phyloP scores from a whole-genome alignment of 1,140 invertebrate species.

The Achroia grisella region DNA sequence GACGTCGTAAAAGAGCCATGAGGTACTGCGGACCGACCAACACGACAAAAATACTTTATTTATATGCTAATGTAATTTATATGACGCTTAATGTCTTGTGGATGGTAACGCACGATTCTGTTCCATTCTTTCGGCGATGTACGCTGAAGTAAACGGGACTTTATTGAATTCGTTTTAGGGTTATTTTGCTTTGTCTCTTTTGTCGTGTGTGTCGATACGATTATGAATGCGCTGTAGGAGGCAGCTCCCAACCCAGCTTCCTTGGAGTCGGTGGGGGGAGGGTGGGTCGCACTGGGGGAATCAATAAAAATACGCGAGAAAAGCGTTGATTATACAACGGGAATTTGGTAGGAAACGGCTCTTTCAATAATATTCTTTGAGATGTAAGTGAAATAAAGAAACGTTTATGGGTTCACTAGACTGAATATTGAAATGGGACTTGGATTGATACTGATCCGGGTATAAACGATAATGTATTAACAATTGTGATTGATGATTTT shows the following conservation, averaged over 20 bases:
- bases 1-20: slow-evolving; percentile 59
- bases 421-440: too few relatives aligned
- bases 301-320: slow-evolving; percentile 72
- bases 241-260: slow-evolving; percentile 62
- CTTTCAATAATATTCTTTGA: slow-evolving; percentile 46
- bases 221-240: slow-evolving; percentile 72
- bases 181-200: slow-evolving; percentile 25
- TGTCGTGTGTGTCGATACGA: slow-evolving; percentile 64
- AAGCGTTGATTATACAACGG: slow-evolving; percentile 69
- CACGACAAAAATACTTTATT: slow-evolving; percentile 72
- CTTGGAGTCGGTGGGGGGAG: slow-evolving; percentile 38
- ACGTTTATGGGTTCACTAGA: slow-evolving; percentile 5
- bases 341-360: slow-evolving; percentile 41
- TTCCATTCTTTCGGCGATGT: slow-evolving; percentile 50
- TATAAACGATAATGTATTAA: too few relatives aligned
- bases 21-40: slow-evolving; percentile 36
- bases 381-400: slow-evolving; percentile 20
- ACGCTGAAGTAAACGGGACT: slow-evolving; percentile 22
- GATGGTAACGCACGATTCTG: slow-evolving; percentile 69
- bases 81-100: slow-evolving; percentile 71
- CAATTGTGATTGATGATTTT: too few relatives aligned
- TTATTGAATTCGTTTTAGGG: slow-evolving; percentile 40
- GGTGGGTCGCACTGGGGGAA: slow-evolving; percentile 36
- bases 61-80: slow-evolving; percentile 74
- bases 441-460: too few relatives aligned